Conservation (phyloP, 1,140 invertebrate species). For the Aphidius ervi region DNA sequence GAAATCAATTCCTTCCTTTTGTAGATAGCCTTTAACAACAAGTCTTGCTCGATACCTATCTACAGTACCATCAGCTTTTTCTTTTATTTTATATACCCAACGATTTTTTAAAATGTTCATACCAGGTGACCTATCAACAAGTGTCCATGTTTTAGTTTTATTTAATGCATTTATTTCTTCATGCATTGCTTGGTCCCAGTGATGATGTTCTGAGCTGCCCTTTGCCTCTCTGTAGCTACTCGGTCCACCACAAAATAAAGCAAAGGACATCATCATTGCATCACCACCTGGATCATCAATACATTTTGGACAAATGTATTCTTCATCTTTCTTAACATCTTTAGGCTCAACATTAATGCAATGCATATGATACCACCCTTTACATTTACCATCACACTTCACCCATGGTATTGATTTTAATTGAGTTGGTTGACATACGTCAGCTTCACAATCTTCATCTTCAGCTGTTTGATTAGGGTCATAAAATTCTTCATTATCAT, state of each 20-base stretch:
- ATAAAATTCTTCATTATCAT: no score
- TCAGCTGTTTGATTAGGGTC: no score
- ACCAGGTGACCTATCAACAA: slow-evolving; percentile 19
- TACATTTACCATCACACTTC: background rate
- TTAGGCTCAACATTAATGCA: background rate
- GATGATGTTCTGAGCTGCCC: slow-evolving; percentile 10
- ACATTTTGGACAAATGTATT: slow-evolving; percentile 8
- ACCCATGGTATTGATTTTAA: background rate
- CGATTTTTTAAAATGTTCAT: slow-evolving; percentile 23
- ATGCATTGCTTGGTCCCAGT: slow-evolving; percentile 21
- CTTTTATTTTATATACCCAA: slow-evolving; percentile 25
- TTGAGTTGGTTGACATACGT: no score
- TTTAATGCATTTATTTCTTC: slow-evolving; percentile 20
- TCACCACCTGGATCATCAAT: slow-evolving; percentile 5
- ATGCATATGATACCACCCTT: background rate
- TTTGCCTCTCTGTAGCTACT: slow-evolving; percentile 10
- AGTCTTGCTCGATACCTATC: slow-evolving; percentile 24
- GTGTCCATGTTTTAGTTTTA: slow-evolving; percentile 26
- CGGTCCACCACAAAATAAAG: background rate
- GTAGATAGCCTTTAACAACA: slow-evolving; percentile 24
- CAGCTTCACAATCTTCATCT: no score
- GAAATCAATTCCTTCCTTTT: slow-evolving; percentile 22
- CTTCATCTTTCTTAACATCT: background rate
- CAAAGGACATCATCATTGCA: background rate
- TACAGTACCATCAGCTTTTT: slow-evolving; percentile 16